These are phyloP conservation scores for Drosophila histrio DNA, from an alignment of 2,888 invertebrate species.

Conservation along the genomic window DNA sequence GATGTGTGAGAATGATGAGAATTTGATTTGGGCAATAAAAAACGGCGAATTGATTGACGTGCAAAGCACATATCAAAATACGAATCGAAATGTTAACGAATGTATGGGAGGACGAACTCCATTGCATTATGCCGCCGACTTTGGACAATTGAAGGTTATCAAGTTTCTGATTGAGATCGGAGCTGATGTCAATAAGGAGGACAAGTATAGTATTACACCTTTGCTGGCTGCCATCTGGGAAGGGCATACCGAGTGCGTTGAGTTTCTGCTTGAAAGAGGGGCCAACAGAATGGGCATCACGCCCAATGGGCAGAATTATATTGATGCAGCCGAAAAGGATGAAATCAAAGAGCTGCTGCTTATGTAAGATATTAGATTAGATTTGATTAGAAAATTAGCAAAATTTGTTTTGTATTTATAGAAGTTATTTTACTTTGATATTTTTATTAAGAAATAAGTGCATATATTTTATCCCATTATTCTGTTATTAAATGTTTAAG, in stretches of 20 bases:
- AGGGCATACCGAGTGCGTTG: slow-evolving; percentile 95
- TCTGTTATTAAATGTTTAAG: neutral
- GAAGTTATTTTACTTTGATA: neutral
- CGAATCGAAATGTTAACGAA: slow-evolving; percentile 89
- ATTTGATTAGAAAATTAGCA: neutral
- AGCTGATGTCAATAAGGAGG: slow-evolving; percentile 96
- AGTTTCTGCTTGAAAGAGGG: slow-evolving; percentile 91
- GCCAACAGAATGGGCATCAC: slow-evolving; percentile 31
- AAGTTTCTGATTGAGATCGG: slow-evolving; percentile 94
- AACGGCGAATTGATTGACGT: slow-evolving; percentile 49
- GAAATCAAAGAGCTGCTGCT: slow-evolving; percentile 45
- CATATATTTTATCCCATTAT: neutral
- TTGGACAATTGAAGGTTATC: slow-evolving; percentile 95
- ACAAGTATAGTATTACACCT: slow-evolving; percentile 97
- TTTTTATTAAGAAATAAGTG: neutral
- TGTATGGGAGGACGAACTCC: slow-evolving; percentile 94
- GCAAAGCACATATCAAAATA: slow-evolving; percentile 23
- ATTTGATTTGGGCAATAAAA: slow-evolving; percentile 49
- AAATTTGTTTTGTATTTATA: neutral
- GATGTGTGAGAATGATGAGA: slow-evolving; percentile 37
- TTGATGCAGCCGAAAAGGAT: slow-evolving; percentile 45
- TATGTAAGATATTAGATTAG: neutral
- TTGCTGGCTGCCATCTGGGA: slow-evolving; percentile 98
- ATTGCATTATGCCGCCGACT: slow-evolving; percentile 97
- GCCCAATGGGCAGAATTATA: slow-evolving; percentile 43